Evolutionary conservation across 2,113 vertebrate species (phyloP).

Genomic region (Melospiza georgiana): DNA sequence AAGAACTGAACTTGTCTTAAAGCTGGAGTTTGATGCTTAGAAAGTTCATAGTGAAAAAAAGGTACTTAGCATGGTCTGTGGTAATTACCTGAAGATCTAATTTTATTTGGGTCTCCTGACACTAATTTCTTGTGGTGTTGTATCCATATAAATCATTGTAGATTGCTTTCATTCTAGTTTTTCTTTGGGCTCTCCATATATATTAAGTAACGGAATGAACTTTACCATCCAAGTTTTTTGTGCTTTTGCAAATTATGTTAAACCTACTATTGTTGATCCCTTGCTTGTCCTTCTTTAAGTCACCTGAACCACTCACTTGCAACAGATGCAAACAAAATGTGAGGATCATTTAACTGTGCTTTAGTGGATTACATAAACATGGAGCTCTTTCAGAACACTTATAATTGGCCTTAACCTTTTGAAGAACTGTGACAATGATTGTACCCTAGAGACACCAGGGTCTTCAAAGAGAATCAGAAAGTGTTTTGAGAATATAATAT

Average conservation of each 20-base stretch:
- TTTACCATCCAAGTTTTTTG: not conserved
- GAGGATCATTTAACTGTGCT: not conserved
- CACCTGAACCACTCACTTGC: not conserved
- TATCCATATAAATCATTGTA: not conserved
- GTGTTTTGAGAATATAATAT: slow-evolving; percentile 44
- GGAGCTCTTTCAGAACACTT: not conserved
- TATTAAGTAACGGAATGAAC: not conserved
- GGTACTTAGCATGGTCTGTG: not conserved
- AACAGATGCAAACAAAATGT: not conserved
- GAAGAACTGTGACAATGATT: not conserved
- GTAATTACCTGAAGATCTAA: not conserved
- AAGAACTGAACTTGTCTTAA: not conserved
- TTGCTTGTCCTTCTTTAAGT: not conserved
- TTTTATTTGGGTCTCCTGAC: not conserved
- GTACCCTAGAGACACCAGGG: not conserved
- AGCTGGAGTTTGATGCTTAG: not conserved
- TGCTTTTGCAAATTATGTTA: not conserved
- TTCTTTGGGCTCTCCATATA: not conserved
- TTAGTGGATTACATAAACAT: not conserved
- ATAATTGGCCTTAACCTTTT: not conserved
- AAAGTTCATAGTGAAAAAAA: not conserved
- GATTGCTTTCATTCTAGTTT: not conserved
- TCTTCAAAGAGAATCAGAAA: slow-evolving; percentile 17
- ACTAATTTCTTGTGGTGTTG: not conserved
- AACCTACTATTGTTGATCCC: not conserved